phyloP scores from a whole-genome alignment of 1,140 invertebrate species.

The Rhagoletis zephyria region DNA sequence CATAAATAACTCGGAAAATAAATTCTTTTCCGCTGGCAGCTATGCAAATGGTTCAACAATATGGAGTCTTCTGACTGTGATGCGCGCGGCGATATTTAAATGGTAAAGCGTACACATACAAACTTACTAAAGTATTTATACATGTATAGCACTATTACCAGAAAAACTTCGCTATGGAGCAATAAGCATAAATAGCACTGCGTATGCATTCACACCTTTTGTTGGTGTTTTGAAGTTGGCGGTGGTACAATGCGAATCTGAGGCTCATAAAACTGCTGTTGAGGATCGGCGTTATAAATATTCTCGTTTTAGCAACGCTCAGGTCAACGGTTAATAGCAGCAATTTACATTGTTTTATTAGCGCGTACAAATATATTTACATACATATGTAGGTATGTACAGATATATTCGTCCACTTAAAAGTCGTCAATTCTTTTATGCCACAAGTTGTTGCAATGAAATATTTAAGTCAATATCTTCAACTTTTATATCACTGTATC shows the following conservation, averaged over 20 bases:
- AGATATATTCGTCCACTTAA: no score
- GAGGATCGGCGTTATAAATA: not conserved
- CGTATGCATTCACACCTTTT: constrained; percentile 1
- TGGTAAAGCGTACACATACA: not conserved
- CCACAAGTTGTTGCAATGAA: no score
- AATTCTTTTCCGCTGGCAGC: constrained; percentile 50
- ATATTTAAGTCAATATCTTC: not conserved
- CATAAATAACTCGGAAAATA: constrained; percentile 56
- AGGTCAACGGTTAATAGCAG: constrained; percentile 7
- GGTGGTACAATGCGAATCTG: not conserved
- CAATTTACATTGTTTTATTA: not conserved
- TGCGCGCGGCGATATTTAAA: not conserved
- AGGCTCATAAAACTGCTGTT: not conserved
- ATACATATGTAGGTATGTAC: not conserved
- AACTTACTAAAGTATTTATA: not conserved
- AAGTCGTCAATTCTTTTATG: no score
- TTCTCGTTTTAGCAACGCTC: not conserved
- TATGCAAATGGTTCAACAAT: constrained; percentile 34
- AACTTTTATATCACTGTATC: no score
- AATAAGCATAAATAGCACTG: constrained; percentile 4
- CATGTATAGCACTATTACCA: not conserved
- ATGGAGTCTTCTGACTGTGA: not conserved
- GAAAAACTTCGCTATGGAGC: not conserved
- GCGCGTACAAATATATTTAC: not conserved
- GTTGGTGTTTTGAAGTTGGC: not conserved